Evolutionary conservation across 2,888 invertebrate species (phyloP).

Genomic region (Spodoptera picta): DNA sequence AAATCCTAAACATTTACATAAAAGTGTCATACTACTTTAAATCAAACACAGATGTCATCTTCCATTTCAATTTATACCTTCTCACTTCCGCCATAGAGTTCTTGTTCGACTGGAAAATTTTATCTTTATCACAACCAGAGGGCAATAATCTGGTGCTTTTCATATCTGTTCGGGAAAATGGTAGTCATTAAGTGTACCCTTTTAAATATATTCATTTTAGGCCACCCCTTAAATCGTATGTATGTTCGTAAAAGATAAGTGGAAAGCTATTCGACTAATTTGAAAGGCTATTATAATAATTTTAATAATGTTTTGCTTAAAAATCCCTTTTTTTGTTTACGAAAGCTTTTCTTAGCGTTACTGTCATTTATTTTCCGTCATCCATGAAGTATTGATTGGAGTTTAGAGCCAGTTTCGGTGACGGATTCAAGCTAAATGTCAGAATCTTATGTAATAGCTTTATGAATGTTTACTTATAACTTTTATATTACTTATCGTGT

Average conservation of each 20-base stretch:
- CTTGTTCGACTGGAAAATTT: constrained; percentile 3
- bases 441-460: no score
- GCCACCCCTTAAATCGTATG: constrained; percentile 13
- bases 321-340: no score
- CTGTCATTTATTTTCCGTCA: no score
- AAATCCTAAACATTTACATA: constrained; percentile 46
- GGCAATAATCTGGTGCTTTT: constrained; percentile 37
- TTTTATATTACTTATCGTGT: no score
- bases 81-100: rapidly evolving
- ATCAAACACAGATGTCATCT: constrained; percentile 19
- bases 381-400: no score
- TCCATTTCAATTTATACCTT: constrained; percentile 7
- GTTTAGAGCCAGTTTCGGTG: no score
- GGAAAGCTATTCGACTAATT: constrained; percentile 10
- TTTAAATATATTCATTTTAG: constrained; percentile 49
- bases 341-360: no score
- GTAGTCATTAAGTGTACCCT: constrained; percentile 38
- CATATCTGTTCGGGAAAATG: constrained; percentile 35
- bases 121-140: constrained; percentile 20
- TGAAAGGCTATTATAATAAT: constrained; percentile 1
- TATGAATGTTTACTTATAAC: no score
- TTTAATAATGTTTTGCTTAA: neutral
- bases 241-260: constrained; percentile 26
- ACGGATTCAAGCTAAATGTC: no score
- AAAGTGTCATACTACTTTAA: constrained; percentile 41